A percentile compares a stretch with the other conserved stretches of the same genome.
Evolutionary conservation across 2,888 invertebrate species (phyloP).

Genomic region (Ischnus inquisitorius): DNA sequence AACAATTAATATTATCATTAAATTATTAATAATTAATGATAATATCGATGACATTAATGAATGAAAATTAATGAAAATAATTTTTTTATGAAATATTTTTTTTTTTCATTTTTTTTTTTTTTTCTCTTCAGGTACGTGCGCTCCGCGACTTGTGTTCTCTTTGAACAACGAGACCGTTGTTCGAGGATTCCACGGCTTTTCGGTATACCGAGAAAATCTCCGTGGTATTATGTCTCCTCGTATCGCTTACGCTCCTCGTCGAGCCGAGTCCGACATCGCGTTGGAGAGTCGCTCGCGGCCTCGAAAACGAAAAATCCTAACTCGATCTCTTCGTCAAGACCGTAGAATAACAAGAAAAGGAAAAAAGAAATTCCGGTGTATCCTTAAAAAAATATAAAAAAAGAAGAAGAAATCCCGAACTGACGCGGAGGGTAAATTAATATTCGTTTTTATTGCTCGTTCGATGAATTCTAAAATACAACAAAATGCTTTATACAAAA

Average conservation of each 20-base stretch:
- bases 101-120: neutral
- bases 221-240: slow-evolving; percentile 39
- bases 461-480: slow-evolving; percentile 68
- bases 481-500: slow-evolving; percentile 78
- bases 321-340: slow-evolving; percentile 34
- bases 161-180: slow-evolving; percentile 58
- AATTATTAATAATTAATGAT: no score
- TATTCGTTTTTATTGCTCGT: slow-evolving; percentile 64
- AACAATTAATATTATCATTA: no score
- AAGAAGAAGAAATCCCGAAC: neutral
- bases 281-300: neutral
- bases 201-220: slow-evolving; percentile 54
- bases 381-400: slow-evolving; percentile 19
- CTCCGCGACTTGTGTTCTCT: neutral
- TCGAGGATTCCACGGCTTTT: slow-evolving; percentile 10
- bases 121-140: slow-evolving; percentile 41
- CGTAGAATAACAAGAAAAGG: slow-evolving; percentile 54
- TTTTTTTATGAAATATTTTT: neutral
- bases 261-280: slow-evolving; percentile 2
- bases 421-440: slow-evolving; percentile 48
- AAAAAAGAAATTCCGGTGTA: slow-evolving; percentile 21
- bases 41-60: no score
- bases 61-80: no score
- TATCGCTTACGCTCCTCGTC: slow-evolving; percentile 59
- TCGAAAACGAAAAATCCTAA: slow-evolving; percentile 47